These are phyloP conservation scores for Corythaeola cristata DNA, from an alignment of 2,113 vertebrate genomes.

Conservation along the genomic window DNA sequence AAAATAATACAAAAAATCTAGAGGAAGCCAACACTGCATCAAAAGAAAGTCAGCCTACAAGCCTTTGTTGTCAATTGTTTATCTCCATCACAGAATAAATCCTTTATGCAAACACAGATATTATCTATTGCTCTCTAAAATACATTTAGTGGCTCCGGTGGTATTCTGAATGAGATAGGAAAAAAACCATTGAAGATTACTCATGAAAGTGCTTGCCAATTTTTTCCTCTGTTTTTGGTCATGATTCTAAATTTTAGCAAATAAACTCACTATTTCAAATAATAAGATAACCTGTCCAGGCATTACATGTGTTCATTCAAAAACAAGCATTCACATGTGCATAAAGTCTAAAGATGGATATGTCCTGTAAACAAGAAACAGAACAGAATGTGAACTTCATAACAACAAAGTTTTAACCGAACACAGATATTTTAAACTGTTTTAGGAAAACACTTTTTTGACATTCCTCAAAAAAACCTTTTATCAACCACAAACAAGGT, in stretches of 20 bases:
- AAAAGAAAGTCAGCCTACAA: neutral
- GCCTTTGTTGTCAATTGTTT: neutral
- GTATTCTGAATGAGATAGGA: neutral
- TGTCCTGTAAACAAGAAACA: neutral
- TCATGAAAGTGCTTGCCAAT: neutral
- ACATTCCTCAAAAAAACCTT: neutral
- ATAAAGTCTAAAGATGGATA: neutral
- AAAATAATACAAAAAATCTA: neutral
- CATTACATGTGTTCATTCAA: rapidly evolving
- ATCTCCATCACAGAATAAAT: neutral
- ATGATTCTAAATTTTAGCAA: neutral
- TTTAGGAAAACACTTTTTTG: neutral
- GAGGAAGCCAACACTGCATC: neutral
- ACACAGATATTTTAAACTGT: neutral
- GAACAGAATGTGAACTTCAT: neutral
- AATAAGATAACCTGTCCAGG: neutral
- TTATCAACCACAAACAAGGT: neutral
- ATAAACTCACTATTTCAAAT: neutral
- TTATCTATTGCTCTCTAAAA: neutral
- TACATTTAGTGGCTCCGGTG: neutral
- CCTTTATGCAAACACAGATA: neutral
- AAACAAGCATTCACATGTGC: neutral
- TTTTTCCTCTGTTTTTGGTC: neutral
- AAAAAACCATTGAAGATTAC: neutral
- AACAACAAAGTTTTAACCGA: neutral